Evolutionary conservation across 2,888 invertebrate species (phyloP).

Genomic region (Eurois occulta): DNA sequence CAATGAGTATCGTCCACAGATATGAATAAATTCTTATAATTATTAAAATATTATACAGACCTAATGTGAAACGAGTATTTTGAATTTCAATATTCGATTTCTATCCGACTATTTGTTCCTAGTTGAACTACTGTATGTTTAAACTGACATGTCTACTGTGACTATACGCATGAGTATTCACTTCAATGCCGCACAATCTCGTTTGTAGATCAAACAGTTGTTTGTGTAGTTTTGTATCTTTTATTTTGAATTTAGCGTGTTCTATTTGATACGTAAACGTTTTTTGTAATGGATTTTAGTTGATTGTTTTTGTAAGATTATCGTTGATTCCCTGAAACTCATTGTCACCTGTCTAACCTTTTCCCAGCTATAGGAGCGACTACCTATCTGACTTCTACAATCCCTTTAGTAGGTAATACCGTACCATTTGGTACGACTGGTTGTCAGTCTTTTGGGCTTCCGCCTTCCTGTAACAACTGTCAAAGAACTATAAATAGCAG

Average conservation of each 20-base stretch:
- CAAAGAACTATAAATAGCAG: background rate
- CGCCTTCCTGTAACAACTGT: background rate
- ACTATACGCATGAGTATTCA: conserved; percentile 16
- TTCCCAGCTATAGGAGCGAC: background rate
- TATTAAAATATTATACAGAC: too few relatives aligned
- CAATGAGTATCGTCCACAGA: too few relatives aligned
- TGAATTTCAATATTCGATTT: background rate
- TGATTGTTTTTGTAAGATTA: background rate
- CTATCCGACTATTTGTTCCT: background rate
- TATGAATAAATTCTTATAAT: too few relatives aligned
- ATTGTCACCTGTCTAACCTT: background rate
- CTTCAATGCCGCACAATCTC: conserved; percentile 44
- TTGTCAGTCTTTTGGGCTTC: background rate
- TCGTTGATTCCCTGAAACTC: background rate
- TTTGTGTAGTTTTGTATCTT: conserved; percentile 32
- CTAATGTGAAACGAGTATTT: too few relatives aligned
- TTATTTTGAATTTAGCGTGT: conserved; percentile 27
- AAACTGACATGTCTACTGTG: background rate
- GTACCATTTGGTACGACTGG: too few relatives aligned
- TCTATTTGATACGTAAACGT: conserved; percentile 12
- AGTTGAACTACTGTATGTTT: background rate
- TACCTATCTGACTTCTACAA: background rate
- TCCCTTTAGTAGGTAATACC: too few relatives aligned
- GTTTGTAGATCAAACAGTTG: conserved; percentile 46
- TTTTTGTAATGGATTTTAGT: background rate